These are phyloP conservation scores for Podarcis cretensis DNA, from an alignment of 2,113 vertebrate genomes.

Conservation along the genomic window DNA sequence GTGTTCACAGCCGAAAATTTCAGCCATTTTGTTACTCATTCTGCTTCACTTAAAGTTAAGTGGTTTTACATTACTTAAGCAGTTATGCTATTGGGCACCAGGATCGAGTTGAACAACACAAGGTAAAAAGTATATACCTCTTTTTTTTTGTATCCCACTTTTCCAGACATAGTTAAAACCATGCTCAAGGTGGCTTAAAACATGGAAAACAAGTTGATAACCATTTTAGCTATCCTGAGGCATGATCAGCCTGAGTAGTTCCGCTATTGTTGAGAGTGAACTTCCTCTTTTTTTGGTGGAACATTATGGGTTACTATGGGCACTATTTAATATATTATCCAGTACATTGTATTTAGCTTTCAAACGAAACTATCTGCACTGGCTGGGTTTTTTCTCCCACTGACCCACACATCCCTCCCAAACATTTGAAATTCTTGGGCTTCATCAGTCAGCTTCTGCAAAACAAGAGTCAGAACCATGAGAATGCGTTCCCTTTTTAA, in stretches of 20 bases:
- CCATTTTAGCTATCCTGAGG: background rate
- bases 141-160: no score
- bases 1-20: background rate
- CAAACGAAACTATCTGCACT: background rate
- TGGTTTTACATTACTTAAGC: background rate
- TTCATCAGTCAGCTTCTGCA: background rate
- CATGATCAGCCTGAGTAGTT: background rate
- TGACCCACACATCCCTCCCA: background rate
- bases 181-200: no score
- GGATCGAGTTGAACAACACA: background rate
- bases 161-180: no score
- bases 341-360: background rate
- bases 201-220: no score
- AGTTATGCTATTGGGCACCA: background rate
- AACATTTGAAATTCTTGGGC: background rate
- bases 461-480: background rate
- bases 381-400: no score
- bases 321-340: background rate
- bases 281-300: background rate
- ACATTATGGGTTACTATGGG: background rate
- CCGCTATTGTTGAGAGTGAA: background rate
- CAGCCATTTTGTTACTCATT: background rate
- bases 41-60: background rate
- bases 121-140: background rate
- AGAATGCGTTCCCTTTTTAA: background rate